Percentiles rank a stretch among this genome's conserved stretches.
These are phyloP conservation scores for Oeneis ivallda DNA, from an alignment of 2,888 invertebrate species.

Conservation along the genomic window DNA sequence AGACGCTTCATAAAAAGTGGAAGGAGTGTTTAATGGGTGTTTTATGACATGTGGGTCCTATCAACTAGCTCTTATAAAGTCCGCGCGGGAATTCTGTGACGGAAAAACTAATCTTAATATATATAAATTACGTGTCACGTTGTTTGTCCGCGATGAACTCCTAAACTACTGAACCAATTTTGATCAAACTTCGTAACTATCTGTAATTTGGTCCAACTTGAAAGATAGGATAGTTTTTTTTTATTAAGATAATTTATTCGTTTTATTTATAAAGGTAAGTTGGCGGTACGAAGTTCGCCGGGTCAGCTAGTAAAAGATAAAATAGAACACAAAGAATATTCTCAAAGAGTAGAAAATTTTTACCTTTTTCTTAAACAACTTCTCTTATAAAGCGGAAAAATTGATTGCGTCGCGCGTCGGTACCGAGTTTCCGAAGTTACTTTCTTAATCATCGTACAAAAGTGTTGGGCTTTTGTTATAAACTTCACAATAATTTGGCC, in stretches of 20 bases:
- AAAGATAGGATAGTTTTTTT: too few species aligned
- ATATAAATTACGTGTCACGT: too few species aligned
- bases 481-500: conserved; percentile 1
- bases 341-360: background rate
- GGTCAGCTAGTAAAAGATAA: too few species aligned
- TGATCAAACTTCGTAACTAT: too few species aligned
- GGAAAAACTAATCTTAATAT: background rate
- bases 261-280: too few species aligned
- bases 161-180: too few species aligned
- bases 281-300: too few species aligned
- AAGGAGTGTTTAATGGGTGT: conserved; percentile 24
- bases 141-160: too few species aligned
- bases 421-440: background rate
- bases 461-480: background rate
- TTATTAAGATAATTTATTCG: too few species aligned
- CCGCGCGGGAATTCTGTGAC: conserved; percentile 16
- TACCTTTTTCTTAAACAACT: background rate
- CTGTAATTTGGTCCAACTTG: too few species aligned
- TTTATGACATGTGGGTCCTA: conserved; percentile 24
- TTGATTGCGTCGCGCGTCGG: background rate
- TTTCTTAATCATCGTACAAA: conserved; percentile 7
- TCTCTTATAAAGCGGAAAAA: background rate
- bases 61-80: conserved; percentile 16
- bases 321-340: background rate
- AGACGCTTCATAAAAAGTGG: conserved; percentile 12